Evolutionary conservation across 2,888 invertebrate genomes (phyloP), one percentile per base, ranked within the genome.

Genomic region (Syrista parreyssii): DNA sequence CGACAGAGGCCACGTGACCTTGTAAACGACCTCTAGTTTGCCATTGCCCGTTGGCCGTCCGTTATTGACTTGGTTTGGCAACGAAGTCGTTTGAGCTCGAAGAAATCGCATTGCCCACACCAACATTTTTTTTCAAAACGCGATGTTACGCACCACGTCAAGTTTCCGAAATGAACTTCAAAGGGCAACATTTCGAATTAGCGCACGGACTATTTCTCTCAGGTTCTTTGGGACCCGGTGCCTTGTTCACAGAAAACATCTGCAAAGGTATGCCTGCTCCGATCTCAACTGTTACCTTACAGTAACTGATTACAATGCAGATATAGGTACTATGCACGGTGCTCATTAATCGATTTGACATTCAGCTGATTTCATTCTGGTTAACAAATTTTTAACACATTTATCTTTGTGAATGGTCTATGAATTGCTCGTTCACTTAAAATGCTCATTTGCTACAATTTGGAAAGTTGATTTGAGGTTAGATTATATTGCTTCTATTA

Each of bases 121-220:
- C 55, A 15, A 72, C 68, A 68, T 75, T 68, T 74, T 69, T 73
- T 76, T 78, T 73, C 40, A 74, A 68, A 93, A 93, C 55, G 55
- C 23, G 91, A 95, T 95, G 95, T 93, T 95, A 91, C 94, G 95
- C 93, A 94, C 95, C 91, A 93, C 95, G 88, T 92, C 94, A 89
- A 72, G 75, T 71, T 91, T 93, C 91, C 94, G 95, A 92, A 94
- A 94, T 91, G 94, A 94, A 91, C 90, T 94, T 83, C 87, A 95
- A 83, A 94, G 93, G 88, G 93, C 93, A 88, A 91, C 93, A 85
- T 89, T 94, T 72, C 93, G 93, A 90, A 94, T 93, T 92, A 92
- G 93, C 87, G 88, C 93, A 82, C 92, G 93, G 87, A 90, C 91
- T 82, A 94, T 94, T 91, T 89, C 92, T 84, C 90, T 93, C 81